Evolutionary conservation across 2,888 invertebrate species (phyloP).

Genomic region (Agapetus fuscipes): DNA sequence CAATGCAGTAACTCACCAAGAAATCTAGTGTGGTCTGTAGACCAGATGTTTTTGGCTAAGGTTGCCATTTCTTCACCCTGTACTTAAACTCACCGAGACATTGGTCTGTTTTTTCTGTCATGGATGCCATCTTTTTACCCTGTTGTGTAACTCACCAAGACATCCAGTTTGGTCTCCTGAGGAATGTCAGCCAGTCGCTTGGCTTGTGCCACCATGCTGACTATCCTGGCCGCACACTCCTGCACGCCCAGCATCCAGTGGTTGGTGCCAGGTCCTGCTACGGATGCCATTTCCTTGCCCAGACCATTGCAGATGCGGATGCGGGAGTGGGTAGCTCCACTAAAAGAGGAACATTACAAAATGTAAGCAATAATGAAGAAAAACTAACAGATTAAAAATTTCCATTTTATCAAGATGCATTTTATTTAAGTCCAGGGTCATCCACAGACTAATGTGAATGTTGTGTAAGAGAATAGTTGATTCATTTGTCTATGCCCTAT

Average conservation of each 20-base stretch:
- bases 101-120: too few species aligned
- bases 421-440: too few species aligned
- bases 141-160: conserved; percentile 57
- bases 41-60: too few species aligned
- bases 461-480: too few species aligned
- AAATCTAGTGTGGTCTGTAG: too few species aligned
- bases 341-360: conserved; percentile 30
- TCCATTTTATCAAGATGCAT: not conserved
- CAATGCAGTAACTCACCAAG: too few species aligned
- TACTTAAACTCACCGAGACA: too few species aligned
- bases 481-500: too few species aligned
- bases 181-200: conserved; percentile 55
- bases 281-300: conserved; percentile 57
- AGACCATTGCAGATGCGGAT: conserved; percentile 63
- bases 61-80: too few species aligned
- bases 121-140: too few species aligned
- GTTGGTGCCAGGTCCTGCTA: conserved; percentile 68
- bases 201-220: conserved; percentile 59
- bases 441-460: too few species aligned
- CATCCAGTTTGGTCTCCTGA: conserved; percentile 47
- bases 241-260: conserved; percentile 78
- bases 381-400: not conserved
- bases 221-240: conserved; percentile 65
- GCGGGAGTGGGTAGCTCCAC: conserved; percentile 79
- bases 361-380: not conserved